Evolutionary conservation across 2,113 vertebrate genomes (phyloP).

Genomic region (Parotia lawesii): DNA sequence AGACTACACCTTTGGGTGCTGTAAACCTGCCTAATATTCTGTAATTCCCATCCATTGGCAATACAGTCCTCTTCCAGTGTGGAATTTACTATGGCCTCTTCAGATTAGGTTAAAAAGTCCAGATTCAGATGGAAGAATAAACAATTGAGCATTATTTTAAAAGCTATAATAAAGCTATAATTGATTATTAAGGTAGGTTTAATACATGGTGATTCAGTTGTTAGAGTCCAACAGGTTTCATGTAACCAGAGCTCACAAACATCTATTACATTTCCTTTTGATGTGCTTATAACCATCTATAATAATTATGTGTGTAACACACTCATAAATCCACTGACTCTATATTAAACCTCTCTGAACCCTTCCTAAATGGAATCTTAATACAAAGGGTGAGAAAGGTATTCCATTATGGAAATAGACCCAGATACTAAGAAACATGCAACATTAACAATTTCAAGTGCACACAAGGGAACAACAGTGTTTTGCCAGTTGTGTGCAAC

Average conservation of each 20-base stretch:
- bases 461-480: neutral
- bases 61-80: neutral
- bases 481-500: neutral
- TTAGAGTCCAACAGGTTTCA: conserved; percentile 26
- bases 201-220: conserved; percentile 3
- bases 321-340: conserved; percentile 44
- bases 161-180: neutral
- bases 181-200: neutral
- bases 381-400: conserved; percentile 4
- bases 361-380: conserved; percentile 24
- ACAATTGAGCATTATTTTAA: neutral
- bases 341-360: conserved; percentile 44
- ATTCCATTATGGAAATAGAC: neutral
- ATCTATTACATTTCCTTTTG: conserved; percentile 38
- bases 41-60: neutral
- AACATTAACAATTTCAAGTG: neutral
- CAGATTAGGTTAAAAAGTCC: neutral
- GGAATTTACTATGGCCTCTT: neutral
- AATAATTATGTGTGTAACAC: conserved; percentile 29
- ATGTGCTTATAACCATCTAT: conserved; percentile 39
- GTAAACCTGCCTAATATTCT: neutral
- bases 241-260: conserved; percentile 43
- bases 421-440: neutral
- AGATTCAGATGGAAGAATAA: conserved; percentile 22
- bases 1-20: neutral